A percentile compares a stretch with the other conserved stretches of the same genome.
phyloP scores from a whole-genome alignment of 1,140 invertebrate genomes.

The Chrysomallon squamiferum region DNA sequence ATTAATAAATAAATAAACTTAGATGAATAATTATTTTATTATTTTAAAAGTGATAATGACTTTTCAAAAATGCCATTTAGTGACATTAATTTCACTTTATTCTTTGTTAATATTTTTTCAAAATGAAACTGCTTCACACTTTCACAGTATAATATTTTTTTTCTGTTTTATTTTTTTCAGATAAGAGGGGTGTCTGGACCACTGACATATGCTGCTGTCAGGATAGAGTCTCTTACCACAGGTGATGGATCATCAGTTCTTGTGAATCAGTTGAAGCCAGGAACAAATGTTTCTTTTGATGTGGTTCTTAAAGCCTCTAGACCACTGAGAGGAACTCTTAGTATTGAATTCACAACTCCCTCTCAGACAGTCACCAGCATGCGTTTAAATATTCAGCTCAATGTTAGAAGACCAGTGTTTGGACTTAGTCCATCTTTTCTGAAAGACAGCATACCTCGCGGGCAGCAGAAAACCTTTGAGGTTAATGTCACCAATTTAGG shows the following conservation, averaged over 20 bases:
- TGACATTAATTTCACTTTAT: no score
- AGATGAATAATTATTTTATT: no score
- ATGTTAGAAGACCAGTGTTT: slow-evolving; percentile 10
- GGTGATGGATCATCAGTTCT: background rate
- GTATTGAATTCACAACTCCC: slow-evolving; percentile 7
- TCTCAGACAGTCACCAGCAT: slow-evolving; percentile 5
- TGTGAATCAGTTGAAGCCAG: background rate
- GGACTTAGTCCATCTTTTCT: slow-evolving; percentile 1
- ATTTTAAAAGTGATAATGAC: no score
- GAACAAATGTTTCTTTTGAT: slow-evolving; percentile 7
- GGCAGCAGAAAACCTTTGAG: slow-evolving; percentile 8
- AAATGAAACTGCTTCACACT: no score
- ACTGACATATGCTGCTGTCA: slow-evolving; percentile 5
- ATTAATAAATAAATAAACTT: no score
- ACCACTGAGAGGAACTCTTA: slow-evolving; percentile 11
- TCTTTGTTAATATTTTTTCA: no score
- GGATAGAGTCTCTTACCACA: background rate
- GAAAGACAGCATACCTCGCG: slow-evolving; percentile 3
- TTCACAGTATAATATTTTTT: no score
- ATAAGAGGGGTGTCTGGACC: background rate
- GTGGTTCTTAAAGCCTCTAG: slow-evolving; percentile 3
- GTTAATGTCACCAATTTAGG: slow-evolving; percentile 26
- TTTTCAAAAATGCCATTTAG: no score
- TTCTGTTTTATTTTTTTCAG: no score
- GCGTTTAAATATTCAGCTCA: slow-evolving; percentile 8